These are phyloP conservation scores for Saccopteryx bilineata DNA, from an alignment of 2,113 vertebrate species.

Conservation along the genomic window DNA sequence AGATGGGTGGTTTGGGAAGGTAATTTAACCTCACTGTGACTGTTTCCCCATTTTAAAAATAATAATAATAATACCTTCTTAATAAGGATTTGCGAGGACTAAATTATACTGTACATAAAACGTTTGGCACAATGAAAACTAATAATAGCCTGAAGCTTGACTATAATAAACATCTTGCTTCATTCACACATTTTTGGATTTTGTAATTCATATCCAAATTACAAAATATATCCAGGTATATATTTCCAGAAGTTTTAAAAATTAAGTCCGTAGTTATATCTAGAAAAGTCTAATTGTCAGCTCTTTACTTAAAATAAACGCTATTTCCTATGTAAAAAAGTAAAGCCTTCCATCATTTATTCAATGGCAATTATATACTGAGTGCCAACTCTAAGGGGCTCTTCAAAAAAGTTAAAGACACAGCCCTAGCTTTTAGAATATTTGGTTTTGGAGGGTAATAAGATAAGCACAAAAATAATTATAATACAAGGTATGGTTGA, in stretches of 20 bases:
- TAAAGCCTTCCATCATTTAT: constrained; percentile 22
- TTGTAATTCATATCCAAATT: constrained; percentile 45
- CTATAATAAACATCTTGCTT: constrained; percentile 66
- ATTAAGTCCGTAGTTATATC: constrained; percentile 42
- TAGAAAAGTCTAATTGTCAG: constrained; percentile 24
- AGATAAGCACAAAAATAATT: constrained; percentile 59
- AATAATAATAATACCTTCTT: constrained; percentile 75
- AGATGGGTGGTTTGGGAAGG: constrained; percentile 30
- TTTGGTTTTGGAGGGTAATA: constrained; percentile 41
- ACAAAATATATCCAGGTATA: too few relatives aligned
- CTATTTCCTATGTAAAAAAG: constrained; percentile 25
- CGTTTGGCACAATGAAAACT: constrained; percentile 71
- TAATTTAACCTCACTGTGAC: constrained; percentile 75
- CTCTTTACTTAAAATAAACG: constrained; percentile 63
- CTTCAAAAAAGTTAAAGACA: constrained; percentile 7
- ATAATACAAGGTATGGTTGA: constrained; percentile 41
- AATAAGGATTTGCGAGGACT: constrained; percentile 69
- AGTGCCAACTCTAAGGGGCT: background rate
- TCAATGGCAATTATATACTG: background rate
- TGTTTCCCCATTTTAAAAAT: constrained; percentile 75
- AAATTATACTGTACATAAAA: constrained; percentile 78
- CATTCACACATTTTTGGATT: constrained; percentile 55
- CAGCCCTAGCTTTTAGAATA: background rate
- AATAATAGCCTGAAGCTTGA: constrained; percentile 65
- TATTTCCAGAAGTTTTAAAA: constrained; percentile 55